Evolutionary conservation across 2,888 invertebrate genomes (phyloP), one percentile per base, ranked within the genome.

Genomic region (Cerastis leucographa): DNA sequence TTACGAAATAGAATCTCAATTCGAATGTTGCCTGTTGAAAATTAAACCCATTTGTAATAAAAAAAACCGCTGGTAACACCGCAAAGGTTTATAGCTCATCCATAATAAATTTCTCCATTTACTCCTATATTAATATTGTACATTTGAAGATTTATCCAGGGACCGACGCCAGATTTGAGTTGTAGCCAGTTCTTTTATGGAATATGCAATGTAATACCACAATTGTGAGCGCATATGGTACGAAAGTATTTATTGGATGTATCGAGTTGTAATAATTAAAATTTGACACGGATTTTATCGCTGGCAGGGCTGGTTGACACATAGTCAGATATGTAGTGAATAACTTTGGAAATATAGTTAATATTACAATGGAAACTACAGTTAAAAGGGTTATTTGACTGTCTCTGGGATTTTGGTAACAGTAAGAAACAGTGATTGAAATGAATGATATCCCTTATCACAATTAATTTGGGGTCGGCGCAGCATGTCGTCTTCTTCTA

Each of bases 31-130:
- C 74, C 72, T 56, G 80, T 76, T 79, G 76, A 78, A 84, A 85
- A 87, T 88, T 84, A 78, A 82, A 87, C 80, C 74, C 71, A 71
- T 86, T 74, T 78, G 73, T 72, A 83, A 85, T 74, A 64, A 76
- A 88, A 88, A 86, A 86, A 88, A 82, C 71, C 70, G 46, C 46
- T 70, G 74, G 80, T 81, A 83, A 74, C 81, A 80, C 84, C 84
- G 74, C 87, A 76, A 81, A 79, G 87, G 81, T 87, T 87, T 85
- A 76, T 81, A 79, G 82, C 87, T 87, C 85, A 86, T 86, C 78
- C 86, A 87, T 88, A 87, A 87, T 87, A 88, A 85, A 88, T 84
- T 85, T 80, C 77, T 70, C 80, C 83, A 85, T 87, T 87, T 87
- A 88, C 79, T 74, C 79, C 76, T 77, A 70, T 83, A 83, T 89